Evolutionary conservation across 2,113 vertebrate genomes (phyloP), one percentile per base, ranked within the genome.

Genomic region (Atherinomorus stipes): DNA sequence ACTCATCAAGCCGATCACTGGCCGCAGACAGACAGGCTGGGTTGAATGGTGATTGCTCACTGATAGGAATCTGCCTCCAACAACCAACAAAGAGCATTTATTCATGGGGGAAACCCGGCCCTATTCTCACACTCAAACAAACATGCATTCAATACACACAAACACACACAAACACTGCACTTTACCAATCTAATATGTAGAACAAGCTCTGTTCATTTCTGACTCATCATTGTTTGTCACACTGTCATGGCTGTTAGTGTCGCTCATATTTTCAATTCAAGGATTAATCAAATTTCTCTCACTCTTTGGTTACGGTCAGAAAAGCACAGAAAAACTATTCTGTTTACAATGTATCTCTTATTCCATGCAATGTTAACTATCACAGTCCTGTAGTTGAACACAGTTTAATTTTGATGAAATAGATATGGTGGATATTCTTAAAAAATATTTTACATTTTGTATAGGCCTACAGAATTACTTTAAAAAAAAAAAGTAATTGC

Each of bases 61-160:
- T 89, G 91, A 93, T 92, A 88, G 83, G 77, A 86, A 90, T 90
- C 91, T 88, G 88, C 88, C 76, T 85, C 81, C 85, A 88, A 84
- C 81, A 74, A 86, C 77, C 67, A 76, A 88, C 90, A 92, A 91
- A 91, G 76, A 73, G 64, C 80, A 82, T 86, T 90, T 90, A 90
- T 89, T 87, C 87, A 68, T 19, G 23, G 84, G 82, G 87, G 86
- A 82, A 91, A 89, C 80, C 73, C 81, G 13, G 80, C 71, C 76
- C 84, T 71, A 63, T 85, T 80, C 78, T 85, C 78, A 81, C 73
- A 83, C 56, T 71, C 50, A 84, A 69, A 89, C 83, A 80, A 66
- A 83, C 61, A 74, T 34, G 22, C 42, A 71, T 28, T 51, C 26
- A 62, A 31, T 16, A 25, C 38, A 60, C 18, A 52, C 47, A 37